phyloP scores from a whole-genome alignment of 2,113 vertebrate species.

The Lagopus leucura region DNA sequence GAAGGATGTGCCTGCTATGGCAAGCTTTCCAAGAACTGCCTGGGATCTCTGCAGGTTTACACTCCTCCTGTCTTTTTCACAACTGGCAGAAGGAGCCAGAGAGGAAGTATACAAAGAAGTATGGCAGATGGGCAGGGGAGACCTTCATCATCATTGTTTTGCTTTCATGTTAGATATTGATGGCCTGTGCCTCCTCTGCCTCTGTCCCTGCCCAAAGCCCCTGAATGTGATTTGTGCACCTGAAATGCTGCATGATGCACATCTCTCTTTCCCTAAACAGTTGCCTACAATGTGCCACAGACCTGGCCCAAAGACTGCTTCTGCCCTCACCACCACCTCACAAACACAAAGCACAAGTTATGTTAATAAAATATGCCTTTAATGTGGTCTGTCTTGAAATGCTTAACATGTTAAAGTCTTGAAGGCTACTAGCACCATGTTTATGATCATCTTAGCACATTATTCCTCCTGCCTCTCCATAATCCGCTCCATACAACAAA shows the following conservation, averaged over 20 bases:
- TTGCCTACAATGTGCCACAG: not conserved
- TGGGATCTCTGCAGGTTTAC: not conserved
- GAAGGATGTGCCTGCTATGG: not conserved
- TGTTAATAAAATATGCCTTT: conserved; percentile 34
- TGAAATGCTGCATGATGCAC: not conserved
- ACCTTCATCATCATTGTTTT: not conserved
- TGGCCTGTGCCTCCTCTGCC: not conserved
- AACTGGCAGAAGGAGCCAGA: not conserved
- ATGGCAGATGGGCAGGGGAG: not conserved
- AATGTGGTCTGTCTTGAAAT: conserved; percentile 6
- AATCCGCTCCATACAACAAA: not conserved
- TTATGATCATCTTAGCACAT: not conserved
- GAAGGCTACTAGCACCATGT: not conserved
- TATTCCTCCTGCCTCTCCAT: not conserved
- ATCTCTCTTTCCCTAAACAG: not conserved
- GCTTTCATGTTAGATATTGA: not conserved
- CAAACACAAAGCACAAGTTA: not conserved
- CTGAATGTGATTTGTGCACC: not conserved
- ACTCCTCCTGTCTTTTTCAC: not conserved
- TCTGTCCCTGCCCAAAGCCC: not conserved
- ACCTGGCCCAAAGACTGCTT: not conserved
- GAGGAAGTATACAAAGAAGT: not conserved
- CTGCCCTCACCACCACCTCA: not conserved
- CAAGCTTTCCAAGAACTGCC: not conserved
- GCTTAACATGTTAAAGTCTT: not conserved